Conservation (phyloP, 2,888 invertebrate species). For the Ametastegia equiseti region DNA sequence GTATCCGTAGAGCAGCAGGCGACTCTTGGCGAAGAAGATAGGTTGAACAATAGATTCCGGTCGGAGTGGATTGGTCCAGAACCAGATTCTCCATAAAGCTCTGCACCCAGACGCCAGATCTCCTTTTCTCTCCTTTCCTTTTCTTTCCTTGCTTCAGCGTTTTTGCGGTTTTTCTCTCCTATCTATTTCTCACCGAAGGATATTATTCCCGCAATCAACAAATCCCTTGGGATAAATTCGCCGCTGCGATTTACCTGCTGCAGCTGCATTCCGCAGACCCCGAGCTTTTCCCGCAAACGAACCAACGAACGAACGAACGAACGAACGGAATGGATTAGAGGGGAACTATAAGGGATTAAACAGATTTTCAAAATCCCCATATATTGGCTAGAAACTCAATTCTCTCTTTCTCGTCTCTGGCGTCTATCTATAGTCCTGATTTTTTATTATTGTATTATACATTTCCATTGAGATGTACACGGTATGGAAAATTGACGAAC, state of each 20-base stretch:
- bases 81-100: slow-evolving; percentile 21
- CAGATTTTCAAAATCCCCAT: not conserved
- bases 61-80: slow-evolving; percentile 31
- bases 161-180: not conserved
- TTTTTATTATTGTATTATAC: not conserved
- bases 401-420: too few relatives aligned
- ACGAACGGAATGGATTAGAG: not conserved
- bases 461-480: slow-evolving; percentile 9
- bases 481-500: slow-evolving; percentile 23
- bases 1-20: slow-evolving; percentile 6
- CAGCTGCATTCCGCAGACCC: too few relatives aligned
- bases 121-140: not conserved
- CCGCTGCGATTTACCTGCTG: too few relatives aligned
- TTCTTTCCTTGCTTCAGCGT: too few relatives aligned
- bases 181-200: not conserved
- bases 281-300: too few relatives aligned
- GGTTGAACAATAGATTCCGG: slow-evolving; percentile 29
- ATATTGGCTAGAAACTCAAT: too few relatives aligned
- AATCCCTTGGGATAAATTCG: not conserved
- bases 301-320: not conserved
- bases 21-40: slow-evolving; percentile 9
- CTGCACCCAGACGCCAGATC: not conserved
- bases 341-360: too few relatives aligned
- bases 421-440: too few relatives aligned
- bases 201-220: not conserved